Percentiles rank a stretch among this genome's conserved stretches.
Evolutionary conservation across 2,797 vertebrate species (phyloP).

Genomic region (Pangasius mekongensis): DNA sequence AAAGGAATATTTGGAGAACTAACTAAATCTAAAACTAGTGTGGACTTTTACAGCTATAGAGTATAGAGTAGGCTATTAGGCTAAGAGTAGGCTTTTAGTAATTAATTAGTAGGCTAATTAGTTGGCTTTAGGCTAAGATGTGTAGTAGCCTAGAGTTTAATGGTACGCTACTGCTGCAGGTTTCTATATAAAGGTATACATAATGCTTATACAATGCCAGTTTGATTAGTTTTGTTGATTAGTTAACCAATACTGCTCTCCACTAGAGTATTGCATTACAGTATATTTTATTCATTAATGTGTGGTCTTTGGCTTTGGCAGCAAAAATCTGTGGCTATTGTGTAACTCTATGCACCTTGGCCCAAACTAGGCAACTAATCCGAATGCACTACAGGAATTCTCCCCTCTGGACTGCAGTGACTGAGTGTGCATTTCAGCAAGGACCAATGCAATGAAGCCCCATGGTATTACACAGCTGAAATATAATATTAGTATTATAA

Average conservation of each 20-base stretch:
- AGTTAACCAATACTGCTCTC: neutral
- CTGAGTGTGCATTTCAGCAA: slow-evolving; percentile 40
- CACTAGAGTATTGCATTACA: slow-evolving; percentile 26
- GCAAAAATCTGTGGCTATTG: slow-evolving; percentile 19
- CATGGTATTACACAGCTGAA: slow-evolving; percentile 44
- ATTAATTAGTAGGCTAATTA: too few relatives aligned
- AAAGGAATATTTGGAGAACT: neutral
- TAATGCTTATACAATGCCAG: neutral
- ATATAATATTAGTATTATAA: slow-evolving; percentile 50
- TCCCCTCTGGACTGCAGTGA: slow-evolving; percentile 30
- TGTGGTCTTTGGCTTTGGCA: slow-evolving; percentile 30
- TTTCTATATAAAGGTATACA: neutral
- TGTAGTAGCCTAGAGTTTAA: neutral
- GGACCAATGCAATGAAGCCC: slow-evolving; percentile 35
- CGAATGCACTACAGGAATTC: slow-evolving; percentile 13
- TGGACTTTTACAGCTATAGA: too few relatives aligned
- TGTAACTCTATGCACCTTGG: slow-evolving; percentile 40
- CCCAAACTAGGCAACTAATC: slow-evolving; percentile 8
- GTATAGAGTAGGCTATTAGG: too few relatives aligned
- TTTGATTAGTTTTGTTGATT: slow-evolving; percentile 4
- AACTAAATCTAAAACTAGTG: neutral
- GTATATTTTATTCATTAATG: slow-evolving; percentile 34
- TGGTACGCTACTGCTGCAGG: too few relatives aligned
- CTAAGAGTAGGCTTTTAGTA: too few relatives aligned
- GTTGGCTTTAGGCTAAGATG: too few relatives aligned